phyloP scores from a whole-genome alignment of 2,888 invertebrate species.

The Micoletzkya japonica region DNA sequence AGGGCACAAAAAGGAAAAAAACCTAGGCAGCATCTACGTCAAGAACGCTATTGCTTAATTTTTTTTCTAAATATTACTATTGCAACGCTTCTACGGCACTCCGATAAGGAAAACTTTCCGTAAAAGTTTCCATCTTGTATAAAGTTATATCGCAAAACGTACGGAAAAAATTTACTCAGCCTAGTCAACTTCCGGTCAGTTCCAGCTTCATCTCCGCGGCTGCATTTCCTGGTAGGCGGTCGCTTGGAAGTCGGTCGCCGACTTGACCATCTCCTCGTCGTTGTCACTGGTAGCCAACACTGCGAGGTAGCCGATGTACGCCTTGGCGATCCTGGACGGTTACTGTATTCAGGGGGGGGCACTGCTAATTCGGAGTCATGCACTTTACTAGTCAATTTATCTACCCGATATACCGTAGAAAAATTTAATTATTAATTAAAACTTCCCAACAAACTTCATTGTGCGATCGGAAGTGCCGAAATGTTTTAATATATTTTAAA shows the following conservation, averaged over 20 bases:
- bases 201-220: slow-evolving; percentile 17
- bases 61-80: too few relatives aligned
- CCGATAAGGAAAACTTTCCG: too few relatives aligned
- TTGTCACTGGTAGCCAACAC: slow-evolving; percentile 3
- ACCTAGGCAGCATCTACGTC: too few relatives aligned
- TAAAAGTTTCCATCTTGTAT: too few relatives aligned
- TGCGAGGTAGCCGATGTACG: slow-evolving; percentile 20
- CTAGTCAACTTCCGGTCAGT: too few relatives aligned
- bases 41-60: too few relatives aligned
- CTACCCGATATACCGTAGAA: too few relatives aligned
- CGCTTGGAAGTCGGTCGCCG: neutral
- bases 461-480: neutral
- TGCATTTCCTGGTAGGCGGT: slow-evolving; percentile 13
- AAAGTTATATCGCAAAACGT: too few relatives aligned
- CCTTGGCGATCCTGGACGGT: slow-evolving; percentile 1
- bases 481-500: neutral
- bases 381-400: neutral
- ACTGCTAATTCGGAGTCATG: neutral
- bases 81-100: too few relatives aligned
- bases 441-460: neutral
- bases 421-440: neutral
- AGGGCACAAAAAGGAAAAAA: too few relatives aligned
- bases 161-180: too few relatives aligned
- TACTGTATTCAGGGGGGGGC: neutral
- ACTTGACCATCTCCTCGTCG: slow-evolving; percentile 4